Evolutionary conservation across 2,888 invertebrate genomes (phyloP), one percentile per base, ranked within the genome.

Genomic region (Nymphalis polychloros): DNA sequence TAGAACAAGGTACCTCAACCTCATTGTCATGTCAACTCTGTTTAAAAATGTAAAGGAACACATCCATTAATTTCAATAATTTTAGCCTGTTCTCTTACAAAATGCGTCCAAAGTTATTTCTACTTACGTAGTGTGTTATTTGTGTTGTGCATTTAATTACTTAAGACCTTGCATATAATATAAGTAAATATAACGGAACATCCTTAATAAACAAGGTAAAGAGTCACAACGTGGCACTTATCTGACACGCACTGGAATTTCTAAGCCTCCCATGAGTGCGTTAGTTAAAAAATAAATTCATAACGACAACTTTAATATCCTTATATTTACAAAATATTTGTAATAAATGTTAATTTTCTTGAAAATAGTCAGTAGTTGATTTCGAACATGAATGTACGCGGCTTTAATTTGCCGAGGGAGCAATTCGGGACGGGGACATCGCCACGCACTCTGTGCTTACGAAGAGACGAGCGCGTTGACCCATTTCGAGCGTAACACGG

Each of bases 401-500:
- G 49, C 66, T 83, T 84, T 89, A 88, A 88, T 89, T 87, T 88
- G 83, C 78, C 81, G 85, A 87, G 86, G 85, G 84, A 88, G 84
- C 80, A 85, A 88, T 88, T 88, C 81, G 81, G 82, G 89, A 88
- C 86, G 86, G 87, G 88, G 88, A 88, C 89, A 87, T 81, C 80
- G 82, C 79, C 81, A 68, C 83, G 84, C 80, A 84, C 85, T 84
- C 82, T 79, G 81, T 78, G 76, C 75, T 84, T 82, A 78, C 78
- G 79, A 81, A 84, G 81, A 83, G 79, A 77, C 81, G 81, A 80
- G 78, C 87, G 84, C 79, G 84, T 79, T 90, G 92, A 91, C 92
- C 91, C 90, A 92, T 89, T 91, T 92, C 82, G 87, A 86, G 83
- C 87, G 86, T 86, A 82, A 84, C 82, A 81, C 81, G 80, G 81